Base-by-base conservation (phyloP, 92 coral and sea anemone genomes). In the Parazoanthus darwini region DNA sequence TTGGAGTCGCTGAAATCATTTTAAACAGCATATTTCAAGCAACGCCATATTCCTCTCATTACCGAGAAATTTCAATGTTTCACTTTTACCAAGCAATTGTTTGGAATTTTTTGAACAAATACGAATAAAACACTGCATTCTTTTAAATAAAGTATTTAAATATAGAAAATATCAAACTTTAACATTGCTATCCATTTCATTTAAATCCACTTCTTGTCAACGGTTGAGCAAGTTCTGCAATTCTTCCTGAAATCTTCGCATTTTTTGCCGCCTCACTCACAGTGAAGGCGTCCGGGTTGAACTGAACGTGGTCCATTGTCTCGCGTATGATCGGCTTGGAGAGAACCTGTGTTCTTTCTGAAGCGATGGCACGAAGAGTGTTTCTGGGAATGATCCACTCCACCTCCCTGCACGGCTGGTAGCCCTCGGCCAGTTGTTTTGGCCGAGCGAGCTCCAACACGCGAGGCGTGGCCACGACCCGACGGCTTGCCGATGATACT, bases 261-360 rank as follows among this genome's bases (percentile, higher is more conserved):
- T 90, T 92, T 68, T 90, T 92, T 0, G 99, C 99, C n/a, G 98
- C 82, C 70, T 91, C 91, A 29, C 97, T 92, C 8, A 97, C 99
- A 35, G 91, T 83, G 37, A 97, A 97, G 36, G 99, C 99, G 72
- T 97, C 98, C 6, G 97, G 98, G 77, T 95, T 95, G 76, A 95
- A 95, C 80, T 95, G 98, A 13, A 95, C 91, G 68, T 95, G 96
- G 38, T 95, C 98, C 98, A 95, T 95, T 1, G 99, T 90, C 83
- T 96, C 98, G 73, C 98, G 91, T 50, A 92, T 82, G 36, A 91
- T 80, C 1, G 99, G 99, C 86, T 91, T 93, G 25, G 99, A 86
- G 75, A 97, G 86, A 76, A 80, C 89, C 58, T 94, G 94, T 23
- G 92, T 94, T 75, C 99, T 90, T 9, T 97, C 98, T 13, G 98